These are phyloP conservation scores for Enhydra lutris DNA, from an alignment of 2,113 vertebrate genomes.

Conservation along the genomic window DNA sequence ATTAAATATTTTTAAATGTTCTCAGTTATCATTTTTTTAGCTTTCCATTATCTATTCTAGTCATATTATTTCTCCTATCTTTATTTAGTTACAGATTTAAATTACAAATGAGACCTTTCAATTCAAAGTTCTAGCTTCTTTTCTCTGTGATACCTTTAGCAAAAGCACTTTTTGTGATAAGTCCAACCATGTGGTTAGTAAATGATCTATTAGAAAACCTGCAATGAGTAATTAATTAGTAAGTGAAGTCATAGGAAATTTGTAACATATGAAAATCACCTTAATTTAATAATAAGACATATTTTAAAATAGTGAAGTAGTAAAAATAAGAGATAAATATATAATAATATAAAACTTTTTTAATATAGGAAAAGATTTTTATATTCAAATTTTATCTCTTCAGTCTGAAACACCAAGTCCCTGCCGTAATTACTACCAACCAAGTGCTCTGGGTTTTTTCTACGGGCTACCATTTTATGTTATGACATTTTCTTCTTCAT, in stretches of 20 bases:
- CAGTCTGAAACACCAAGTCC: background rate
- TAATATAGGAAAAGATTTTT: background rate
- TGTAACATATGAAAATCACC: background rate
- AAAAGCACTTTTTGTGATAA: background rate
- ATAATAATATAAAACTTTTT: background rate
- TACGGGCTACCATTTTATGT: background rate
- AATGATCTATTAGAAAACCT: background rate
- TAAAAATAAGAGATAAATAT: background rate
- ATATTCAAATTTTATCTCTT: background rate
- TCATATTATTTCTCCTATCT: background rate
- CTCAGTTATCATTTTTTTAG: background rate
- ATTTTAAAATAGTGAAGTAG: background rate
- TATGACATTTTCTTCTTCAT: background rate
- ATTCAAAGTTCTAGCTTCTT: background rate
- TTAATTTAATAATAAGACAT: background rate
- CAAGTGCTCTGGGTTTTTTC: background rate
- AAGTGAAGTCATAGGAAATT: background rate
- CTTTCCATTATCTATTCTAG: background rate
- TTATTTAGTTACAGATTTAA: conserved; percentile 20
- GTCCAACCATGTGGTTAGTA: background rate
- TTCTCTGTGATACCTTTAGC: background rate
- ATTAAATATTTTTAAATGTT: background rate
- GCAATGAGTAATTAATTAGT: background rate
- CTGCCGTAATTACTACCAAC: background rate
- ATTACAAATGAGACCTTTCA: conserved; percentile 25